Base-by-base conservation (phyloP, 1,140 invertebrate species). In the Oryctes rhinoceros region DNA sequence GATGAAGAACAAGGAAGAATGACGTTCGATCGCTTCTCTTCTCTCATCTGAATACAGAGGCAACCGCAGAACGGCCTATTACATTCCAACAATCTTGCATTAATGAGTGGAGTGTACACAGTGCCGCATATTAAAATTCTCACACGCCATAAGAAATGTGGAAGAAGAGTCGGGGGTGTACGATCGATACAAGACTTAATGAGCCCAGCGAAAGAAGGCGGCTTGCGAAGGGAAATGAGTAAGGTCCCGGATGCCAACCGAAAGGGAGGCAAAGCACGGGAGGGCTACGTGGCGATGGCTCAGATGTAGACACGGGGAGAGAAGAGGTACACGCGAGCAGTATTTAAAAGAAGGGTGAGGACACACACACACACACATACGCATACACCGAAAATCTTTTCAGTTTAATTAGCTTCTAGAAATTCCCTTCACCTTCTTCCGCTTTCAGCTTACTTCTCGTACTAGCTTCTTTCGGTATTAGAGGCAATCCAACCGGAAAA, bases 171-270 rank as follows among this genome's bases (percentile, higher is more conserved):
- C 20, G 81, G 76, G 81, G 77, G 80, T 76, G 59, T 30, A 74
- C 79, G 83, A 84, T 84, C 83, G 83, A 84, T 84, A 84, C 83
- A 84, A 84, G 83, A 83, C 83, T 84, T 84, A 84, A 84, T 84
- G 83, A 84, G 83, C 83, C 81, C 80, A 79, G 83, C 83, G 80
- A 84, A 84, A 84, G 83, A 84, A 84, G 81, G 82, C 83, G 65
- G 65, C 65, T 71, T 71, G 65, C 82, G 83, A 84, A 83, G 83
- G 83, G 80, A 84, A 84, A 84, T 84, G 82, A 84, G 81, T 81
- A 81, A 78, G 78, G 71, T 71, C 65, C 65, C 65, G 65, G 65
- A 71, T 71, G 65, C 80, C 77, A 77, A 74, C 37, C 81, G 24
- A 71, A 71, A 71, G 65, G 65, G 65, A 71, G 65, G 13, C 53